Base-by-base conservation (phyloP, 2,888 invertebrate genomes). In the Microplitis manilae region DNA sequence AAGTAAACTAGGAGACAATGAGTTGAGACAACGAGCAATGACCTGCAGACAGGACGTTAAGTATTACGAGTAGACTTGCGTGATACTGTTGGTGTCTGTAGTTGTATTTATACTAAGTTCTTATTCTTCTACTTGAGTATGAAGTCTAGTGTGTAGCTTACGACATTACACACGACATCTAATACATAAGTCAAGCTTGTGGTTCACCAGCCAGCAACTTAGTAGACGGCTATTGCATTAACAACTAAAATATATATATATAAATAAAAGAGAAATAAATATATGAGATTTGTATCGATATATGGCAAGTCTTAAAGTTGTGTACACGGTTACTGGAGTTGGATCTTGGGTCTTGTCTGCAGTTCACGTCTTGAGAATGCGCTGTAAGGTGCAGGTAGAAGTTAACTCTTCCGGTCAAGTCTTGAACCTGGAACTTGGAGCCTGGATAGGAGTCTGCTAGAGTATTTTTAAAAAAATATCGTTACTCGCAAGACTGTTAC, bases 131-230 rank as follows among this genome's bases (percentile, higher is more conserved):
- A n/a, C 60, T 50, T 2, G 50, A 50, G 50, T 50, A 50, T 50
- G 50, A 13, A 50, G 50, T 50, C 4, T 50, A 50, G 50, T 50
- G 13, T 50, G 50, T 50, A 50, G 50, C 59, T 61, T 60, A 13
- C 38, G 50, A 68, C 64, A 38, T 20, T 39, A 15, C 67, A 73
- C 60, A 60, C 59, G 9, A 78, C 30, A 30, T 30, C 4, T 30
- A 30, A 30, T 77, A 76, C 75, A 77, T 80, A 75, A 77, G 79
- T 80, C 76, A 78, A 76, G 73, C 20, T 62, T 68, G 65, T 62
- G 68, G 73, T 77, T 65, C 40, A 73, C 59, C 41, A 69, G 20
- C 20, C 13, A 70, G 15, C 73, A 8, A 59, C 50, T 50, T 13
- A 50, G 50, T 50, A 50, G 50, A 50, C 50, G 50, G 50, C 9